Conservation (phyloP, 1,140 invertebrate species). For the Oncopodura yosiiana region DNA sequence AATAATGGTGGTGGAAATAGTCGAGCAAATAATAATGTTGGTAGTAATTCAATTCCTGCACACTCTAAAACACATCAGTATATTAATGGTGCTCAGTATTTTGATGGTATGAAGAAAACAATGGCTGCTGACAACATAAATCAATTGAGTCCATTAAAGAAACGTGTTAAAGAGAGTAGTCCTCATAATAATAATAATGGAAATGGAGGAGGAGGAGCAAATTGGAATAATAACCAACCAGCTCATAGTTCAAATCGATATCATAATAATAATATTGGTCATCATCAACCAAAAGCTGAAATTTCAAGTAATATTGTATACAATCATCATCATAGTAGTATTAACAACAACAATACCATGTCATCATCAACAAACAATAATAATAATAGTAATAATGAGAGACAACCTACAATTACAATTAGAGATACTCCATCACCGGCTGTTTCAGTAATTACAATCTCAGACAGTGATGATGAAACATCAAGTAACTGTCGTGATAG, state of each 20-base stretch:
- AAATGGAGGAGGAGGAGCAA: constrained; percentile 13
- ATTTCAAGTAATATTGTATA: constrained; percentile 14
- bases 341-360: constrained; percentile 36
- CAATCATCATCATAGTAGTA: constrained; percentile 37
- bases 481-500: constrained; percentile 41
- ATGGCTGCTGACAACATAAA: constrained; percentile 44
- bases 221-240: constrained; percentile 34
- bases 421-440: constrained; percentile 85
- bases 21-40: constrained; percentile 16
- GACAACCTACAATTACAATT: constrained; percentile 71
- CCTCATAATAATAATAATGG: constrained; percentile 50
- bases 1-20: constrained; percentile 9
- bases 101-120: constrained; percentile 38
- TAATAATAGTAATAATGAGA: constrained; percentile 27
- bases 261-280: constrained; percentile 4
- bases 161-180: constrained; percentile 92
- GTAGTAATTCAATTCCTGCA: constrained; percentile 34
- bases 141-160: constrained; percentile 92
- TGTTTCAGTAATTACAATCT: constrained; percentile 93
- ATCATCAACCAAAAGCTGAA: constrained; percentile 24
- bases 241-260: constrained; percentile 26
- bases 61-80: constrained; percentile 32
- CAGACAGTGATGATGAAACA: constrained; percentile 85
- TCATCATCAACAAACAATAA: no score
- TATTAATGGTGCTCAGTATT: constrained; percentile 29